Base-by-base conservation (phyloP, 2,888 invertebrate species). In the Keiferia lycopersicella region DNA sequence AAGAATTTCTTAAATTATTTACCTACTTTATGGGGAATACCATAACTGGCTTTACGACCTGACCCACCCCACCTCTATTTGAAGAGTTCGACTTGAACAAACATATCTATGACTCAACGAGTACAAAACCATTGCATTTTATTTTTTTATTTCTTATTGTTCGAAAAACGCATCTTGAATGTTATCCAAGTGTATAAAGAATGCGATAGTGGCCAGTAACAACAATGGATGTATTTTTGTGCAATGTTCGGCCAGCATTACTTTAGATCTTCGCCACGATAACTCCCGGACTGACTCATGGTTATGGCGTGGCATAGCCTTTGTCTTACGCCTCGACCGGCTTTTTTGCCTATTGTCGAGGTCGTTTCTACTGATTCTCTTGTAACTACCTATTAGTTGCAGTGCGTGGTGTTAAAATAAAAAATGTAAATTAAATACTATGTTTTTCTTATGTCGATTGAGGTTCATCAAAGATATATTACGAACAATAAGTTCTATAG, bases 121-220 rank as follows among this genome's bases (percentile, higher is more conserved):
- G n/a, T 18, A 65, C 61, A 59, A 18, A 16, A 61, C 63, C 61
- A 56, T 62, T 59, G 51, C 22, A 18, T 56, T 56, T 56, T 56
- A 34, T 56, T 56, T n/a, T 56, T 30, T 60, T 53, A 58, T 66
- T 53, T 66, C 63, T 72, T 69, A 65, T 75, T 65, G 57, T 62
- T 45, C 41, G 45, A 64, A 64, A 67, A 67, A 66, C 62, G 56
- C 70, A 56, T 59, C 53, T 66, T 67, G 60, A 71, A 72, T 69
- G 67, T 71, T 73, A 75, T 75, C 71, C 50, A 38, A 62, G 45
- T 48, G 41, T 10, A 50, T 41, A 61, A 56, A 39, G 68, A 65
- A 66, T 67, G 65, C 65, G 67, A 66, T 67, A 67, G 61, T 18
- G 62, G 64, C 62, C 18, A 62, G 63, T 57, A 41, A 69, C 69